Conservation (phyloP, 2,888 invertebrate species). For the Agriotes lineatus region DNA sequence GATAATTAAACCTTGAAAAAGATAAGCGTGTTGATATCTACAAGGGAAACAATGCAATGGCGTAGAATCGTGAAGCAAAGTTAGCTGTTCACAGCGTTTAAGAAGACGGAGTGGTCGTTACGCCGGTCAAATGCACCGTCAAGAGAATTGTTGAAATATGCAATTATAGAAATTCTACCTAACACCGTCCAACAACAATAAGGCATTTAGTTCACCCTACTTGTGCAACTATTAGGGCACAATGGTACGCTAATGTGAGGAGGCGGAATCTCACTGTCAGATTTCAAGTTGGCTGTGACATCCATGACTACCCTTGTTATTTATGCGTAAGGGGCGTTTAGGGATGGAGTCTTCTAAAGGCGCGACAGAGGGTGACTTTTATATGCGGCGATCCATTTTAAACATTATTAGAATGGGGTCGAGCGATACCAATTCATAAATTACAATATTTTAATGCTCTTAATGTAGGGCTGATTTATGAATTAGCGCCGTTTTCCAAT, state of each 20-base stretch:
- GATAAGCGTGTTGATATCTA: no score
- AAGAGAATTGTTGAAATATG: slow-evolving; percentile 7
- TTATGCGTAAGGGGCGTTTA: slow-evolving; percentile 45
- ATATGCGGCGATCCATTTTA: slow-evolving; percentile 38
- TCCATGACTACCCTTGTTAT: slow-evolving; percentile 45
- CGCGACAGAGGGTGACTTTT: slow-evolving; percentile 43
- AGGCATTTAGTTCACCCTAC: slow-evolving; percentile 37
- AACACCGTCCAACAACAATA: slow-evolving; percentile 35
- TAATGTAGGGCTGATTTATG: slow-evolving; percentile 22
- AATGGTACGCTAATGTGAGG: slow-evolving; percentile 42
- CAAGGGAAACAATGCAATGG: no score
- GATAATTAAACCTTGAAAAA: no score
- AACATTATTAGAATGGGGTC: slow-evolving; percentile 42
- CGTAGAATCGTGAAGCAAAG: no score
- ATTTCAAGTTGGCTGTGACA: slow-evolving; percentile 47
- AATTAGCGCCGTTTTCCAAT: slow-evolving; percentile 21
- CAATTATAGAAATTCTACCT: slow-evolving; percentile 26
- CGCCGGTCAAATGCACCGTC: not conserved
- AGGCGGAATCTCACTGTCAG: slow-evolving; percentile 46
- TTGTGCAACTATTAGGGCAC: slow-evolving; percentile 45
- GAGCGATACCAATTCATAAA: slow-evolving; percentile 38
- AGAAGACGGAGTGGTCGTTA: no score
- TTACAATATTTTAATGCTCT: slow-evolving; percentile 26
- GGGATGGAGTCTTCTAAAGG: slow-evolving; percentile 39
- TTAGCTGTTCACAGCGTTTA: no score